Evolutionary conservation across 1,140 invertebrate genomes (phyloP).

Genomic region (Hyles euphorbiae): DNA sequence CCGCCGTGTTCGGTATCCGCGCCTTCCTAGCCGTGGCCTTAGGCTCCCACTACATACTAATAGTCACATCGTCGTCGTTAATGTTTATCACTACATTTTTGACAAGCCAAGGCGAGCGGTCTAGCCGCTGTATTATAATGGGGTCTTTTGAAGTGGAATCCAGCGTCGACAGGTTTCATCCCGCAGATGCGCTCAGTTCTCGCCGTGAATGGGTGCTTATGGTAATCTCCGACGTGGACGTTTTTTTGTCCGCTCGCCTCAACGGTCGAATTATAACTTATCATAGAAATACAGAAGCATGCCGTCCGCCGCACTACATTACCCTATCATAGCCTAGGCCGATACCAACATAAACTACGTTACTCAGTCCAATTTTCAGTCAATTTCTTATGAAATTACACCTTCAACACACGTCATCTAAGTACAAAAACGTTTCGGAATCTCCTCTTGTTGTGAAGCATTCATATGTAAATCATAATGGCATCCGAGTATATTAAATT

Average conservation of each 20-base stretch:
- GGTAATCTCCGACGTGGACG: too few relatives aligned
- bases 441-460: constrained; percentile 34
- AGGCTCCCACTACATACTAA: constrained; percentile 50
- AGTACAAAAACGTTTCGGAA: constrained; percentile 59
- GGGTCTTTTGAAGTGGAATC: too few relatives aligned
- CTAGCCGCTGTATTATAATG: constrained; percentile 8
- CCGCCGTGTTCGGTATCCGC: not conserved
- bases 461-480: constrained; percentile 25
- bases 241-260: constrained; percentile 34
- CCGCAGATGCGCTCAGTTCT: too few relatives aligned
- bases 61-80: constrained; percentile 61
- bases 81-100: constrained; percentile 60
- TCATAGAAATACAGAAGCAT: constrained; percentile 47
- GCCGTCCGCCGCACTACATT: constrained; percentile 60
- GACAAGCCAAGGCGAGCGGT: constrained; percentile 37
- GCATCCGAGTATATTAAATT: constrained; percentile 4
- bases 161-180: too few relatives aligned
- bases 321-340: constrained; percentile 68
- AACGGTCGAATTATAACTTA: constrained; percentile 35
- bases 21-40: not conserved
- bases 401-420: constrained; percentile 51
- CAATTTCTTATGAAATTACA: constrained; percentile 72
- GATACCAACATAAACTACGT: constrained; percentile 67
- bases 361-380: constrained; percentile 74
- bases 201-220: too few relatives aligned